Evolutionary conservation across 1,140 invertebrate genomes (phyloP).

Genomic region (Microplitis demolitor): DNA sequence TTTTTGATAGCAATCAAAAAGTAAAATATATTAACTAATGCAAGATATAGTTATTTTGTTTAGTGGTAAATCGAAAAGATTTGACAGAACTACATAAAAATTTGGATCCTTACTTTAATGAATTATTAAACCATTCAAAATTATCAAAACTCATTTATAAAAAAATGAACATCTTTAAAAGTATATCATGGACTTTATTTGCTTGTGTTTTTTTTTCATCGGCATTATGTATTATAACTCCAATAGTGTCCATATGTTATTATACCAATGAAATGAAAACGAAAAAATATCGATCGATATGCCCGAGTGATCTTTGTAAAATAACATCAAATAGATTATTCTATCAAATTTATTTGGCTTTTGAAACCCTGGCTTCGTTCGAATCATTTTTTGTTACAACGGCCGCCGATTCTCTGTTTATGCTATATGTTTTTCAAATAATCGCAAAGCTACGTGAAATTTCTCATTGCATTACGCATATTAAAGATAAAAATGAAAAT

Average conservation of each 20-base stretch:
- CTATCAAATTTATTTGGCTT: conserved; percentile 28
- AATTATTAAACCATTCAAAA: neutral
- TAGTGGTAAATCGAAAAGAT: neutral
- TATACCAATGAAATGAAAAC: neutral
- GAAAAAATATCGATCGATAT: conserved; percentile 21
- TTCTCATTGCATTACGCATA: conserved; percentile 17
- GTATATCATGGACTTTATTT: neutral
- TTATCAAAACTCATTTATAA: neutral
- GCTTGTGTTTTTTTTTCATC: neutral
- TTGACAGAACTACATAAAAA: neutral
- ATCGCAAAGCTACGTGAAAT: conserved; percentile 22
- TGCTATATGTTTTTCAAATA: conserved; percentile 37
- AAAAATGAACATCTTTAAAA: neutral
- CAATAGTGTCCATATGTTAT: conserved; percentile 1
- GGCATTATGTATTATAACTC: neutral
- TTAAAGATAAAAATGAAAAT: conserved; percentile 15
- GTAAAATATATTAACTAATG: no score
- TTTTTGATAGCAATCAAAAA: no score
- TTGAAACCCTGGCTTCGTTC: conserved; percentile 13
- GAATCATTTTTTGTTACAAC: conserved; percentile 20
- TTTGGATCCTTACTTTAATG: neutral
- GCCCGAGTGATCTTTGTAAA: conserved; percentile 25
- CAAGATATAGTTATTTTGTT: no score
- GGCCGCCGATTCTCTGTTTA: conserved; percentile 37
- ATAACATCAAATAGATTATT: conserved; percentile 6